Base-by-base conservation (phyloP, 2,113 vertebrate species). In the Coturnix japonica region DNA sequence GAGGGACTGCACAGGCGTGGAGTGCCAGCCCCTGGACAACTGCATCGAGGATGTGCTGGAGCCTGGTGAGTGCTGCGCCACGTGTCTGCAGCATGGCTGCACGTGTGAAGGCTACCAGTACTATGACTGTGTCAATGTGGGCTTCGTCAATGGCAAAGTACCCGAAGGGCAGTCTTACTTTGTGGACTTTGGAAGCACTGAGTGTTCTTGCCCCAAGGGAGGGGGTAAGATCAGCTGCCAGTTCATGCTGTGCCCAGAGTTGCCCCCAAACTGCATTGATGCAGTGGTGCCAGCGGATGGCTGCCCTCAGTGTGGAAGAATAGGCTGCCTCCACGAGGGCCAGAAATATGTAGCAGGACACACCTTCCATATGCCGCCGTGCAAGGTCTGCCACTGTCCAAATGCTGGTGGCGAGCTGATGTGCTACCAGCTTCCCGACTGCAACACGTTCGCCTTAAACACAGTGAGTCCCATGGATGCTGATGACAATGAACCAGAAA, bases 131-230 rank as follows among this genome's bases (percentile, higher is more conserved):
- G 75, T 99, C 91, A 98, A 98, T 7, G 98, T 98, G 3, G 99
- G 99, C 70, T 99, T 99, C 21, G 79, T 97, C 96, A 98, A 98
- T 0, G 99, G 99, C 69, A 98, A 98, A 11, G 99, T 99, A 19
- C 98, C 98, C 0, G 99, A 99, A 30, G 98, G 98, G 5, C 98
- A 98, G 79, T 99, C 99, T 28, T 99, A 99, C 95, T 99, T 99
- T 2, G 99, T 99, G 71, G 99, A 99, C 95, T 99, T 99, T 0
- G 99, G 99, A 83, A 99, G 99, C 94, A 99, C 99, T 0, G 99
- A 99, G 95, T 99, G 99, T 91, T 98, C 98, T 1, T 99, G 99
- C 87, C 99, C 99, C 0, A 94, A 94, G 4, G 98, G 98, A 5
- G 99, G 99, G 0, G 99, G 99, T 31, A 98, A 98, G 88, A 99